A percentile compares a stretch with the other conserved stretches of the same genome.
phyloP scores from a whole-genome alignment of 2,888 invertebrate species.

The Melanargia galathea region DNA sequence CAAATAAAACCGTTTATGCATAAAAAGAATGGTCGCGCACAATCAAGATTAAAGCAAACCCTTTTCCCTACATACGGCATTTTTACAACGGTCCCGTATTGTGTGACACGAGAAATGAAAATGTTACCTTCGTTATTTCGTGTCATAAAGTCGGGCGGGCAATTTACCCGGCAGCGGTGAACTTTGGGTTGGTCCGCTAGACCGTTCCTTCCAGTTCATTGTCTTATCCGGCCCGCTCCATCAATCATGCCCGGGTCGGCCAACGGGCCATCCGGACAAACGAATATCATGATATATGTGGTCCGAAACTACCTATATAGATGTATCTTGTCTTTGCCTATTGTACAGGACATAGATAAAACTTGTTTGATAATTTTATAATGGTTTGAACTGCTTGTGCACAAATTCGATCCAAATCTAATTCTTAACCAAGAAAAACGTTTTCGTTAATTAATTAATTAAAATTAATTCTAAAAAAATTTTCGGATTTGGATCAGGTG shows the following conservation, averaged over 20 bases:
- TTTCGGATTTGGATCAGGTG: too few species aligned
- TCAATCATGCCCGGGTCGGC: slow-evolving; percentile 51
- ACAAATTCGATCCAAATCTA: too few species aligned
- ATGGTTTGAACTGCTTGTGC: too few species aligned
- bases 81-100: slow-evolving; percentile 34
- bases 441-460: too few species aligned
- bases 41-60: slow-evolving; percentile 31
- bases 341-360: too few species aligned
- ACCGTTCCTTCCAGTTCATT: slow-evolving; percentile 67
- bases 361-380: too few species aligned
- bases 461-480: too few species aligned
- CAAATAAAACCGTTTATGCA: slow-evolving; percentile 45
- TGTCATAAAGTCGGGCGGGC: slow-evolving; percentile 39
- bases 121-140: slow-evolving; percentile 43
- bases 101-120: slow-evolving; percentile 36
- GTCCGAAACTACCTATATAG: not conserved
- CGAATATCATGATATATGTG: slow-evolving; percentile 32
- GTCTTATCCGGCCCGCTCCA: slow-evolving; percentile 64
- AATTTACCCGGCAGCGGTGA: slow-evolving; percentile 29
- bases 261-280: slow-evolving; percentile 40
- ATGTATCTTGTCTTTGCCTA: not conserved
- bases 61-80: slow-evolving; percentile 39
- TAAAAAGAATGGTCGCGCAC: slow-evolving; percentile 35
- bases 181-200: slow-evolving; percentile 33
- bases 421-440: too few species aligned